phyloP scores from a whole-genome alignment of 2,888 invertebrate species.

The Lucinisca nassula region DNA sequence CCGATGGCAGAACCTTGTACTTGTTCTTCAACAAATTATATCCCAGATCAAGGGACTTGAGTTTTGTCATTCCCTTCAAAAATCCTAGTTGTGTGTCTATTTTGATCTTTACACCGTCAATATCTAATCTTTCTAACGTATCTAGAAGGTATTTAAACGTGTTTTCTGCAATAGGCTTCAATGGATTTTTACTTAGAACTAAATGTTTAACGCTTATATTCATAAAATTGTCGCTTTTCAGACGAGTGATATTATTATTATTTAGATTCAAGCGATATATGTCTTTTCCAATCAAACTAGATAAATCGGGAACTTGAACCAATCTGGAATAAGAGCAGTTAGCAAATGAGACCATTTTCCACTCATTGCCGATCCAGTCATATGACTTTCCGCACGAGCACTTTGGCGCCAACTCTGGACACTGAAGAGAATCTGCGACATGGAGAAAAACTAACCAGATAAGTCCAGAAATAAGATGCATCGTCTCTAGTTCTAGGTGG shows the following conservation, averaged over 20 bases:
- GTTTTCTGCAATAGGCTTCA: constrained; percentile 48
- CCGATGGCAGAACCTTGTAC: constrained; percentile 58
- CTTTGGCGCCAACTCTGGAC: constrained; percentile 59
- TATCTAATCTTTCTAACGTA: constrained; percentile 47
- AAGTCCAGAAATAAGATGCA: constrained; percentile 10
- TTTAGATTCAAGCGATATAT: constrained; percentile 69
- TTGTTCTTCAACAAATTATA: constrained; percentile 55
- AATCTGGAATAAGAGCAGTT: constrained; percentile 64
- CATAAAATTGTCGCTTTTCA: constrained; percentile 52
- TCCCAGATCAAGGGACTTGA: constrained; percentile 62
- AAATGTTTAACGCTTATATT: constrained; percentile 65
- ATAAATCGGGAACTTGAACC: constrained; percentile 62
- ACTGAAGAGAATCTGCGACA: constrained; percentile 60
- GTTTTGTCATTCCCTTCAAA: constrained; percentile 45
- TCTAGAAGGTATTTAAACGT: constrained; percentile 42
- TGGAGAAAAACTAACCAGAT: constrained; percentile 37
- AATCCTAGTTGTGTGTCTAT: constrained; percentile 60
- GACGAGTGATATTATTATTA: constrained; percentile 69
- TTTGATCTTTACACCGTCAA: constrained; percentile 54
- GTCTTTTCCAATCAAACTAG: constrained; percentile 31
- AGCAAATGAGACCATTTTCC: constrained; percentile 58
- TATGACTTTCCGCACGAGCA: constrained; percentile 66
- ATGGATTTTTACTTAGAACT: constrained; percentile 70
- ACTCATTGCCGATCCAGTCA: constrained; percentile 68
- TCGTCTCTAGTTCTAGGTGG: constrained; percentile 12